These are phyloP conservation scores for Drosophila niveifrons DNA, from an alignment of 2,888 invertebrate species.

Conservation along the genomic window DNA sequence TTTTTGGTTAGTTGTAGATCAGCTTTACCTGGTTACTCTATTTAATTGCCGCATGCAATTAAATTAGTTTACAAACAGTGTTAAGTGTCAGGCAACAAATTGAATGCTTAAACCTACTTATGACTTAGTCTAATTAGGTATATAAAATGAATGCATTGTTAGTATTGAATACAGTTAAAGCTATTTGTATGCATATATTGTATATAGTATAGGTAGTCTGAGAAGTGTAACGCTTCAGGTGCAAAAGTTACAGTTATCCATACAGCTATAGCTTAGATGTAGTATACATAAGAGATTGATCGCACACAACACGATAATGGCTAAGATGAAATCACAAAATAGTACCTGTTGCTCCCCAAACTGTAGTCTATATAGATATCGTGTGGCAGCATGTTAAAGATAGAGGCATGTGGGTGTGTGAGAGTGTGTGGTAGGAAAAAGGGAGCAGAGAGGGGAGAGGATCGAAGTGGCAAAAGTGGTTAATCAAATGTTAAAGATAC, in stretches of 20 bases:
- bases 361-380: constrained; percentile 81
- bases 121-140: not conserved
- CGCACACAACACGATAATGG: constrained; percentile 85
- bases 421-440: not conserved
- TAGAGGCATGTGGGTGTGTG: constrained; percentile 20
- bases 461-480: constrained; percentile 38
- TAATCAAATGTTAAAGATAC: constrained; percentile 49
- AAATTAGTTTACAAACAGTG: constrained; percentile 80
- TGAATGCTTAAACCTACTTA: constrained; percentile 53
- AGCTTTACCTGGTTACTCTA: constrained; percentile 84
- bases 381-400: constrained; percentile 31
- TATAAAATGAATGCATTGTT: not conserved
- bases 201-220: not conserved
- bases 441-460: not conserved
- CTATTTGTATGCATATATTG: constrained; percentile 27
- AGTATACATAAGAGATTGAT: constrained; percentile 85
- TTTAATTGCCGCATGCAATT: constrained; percentile 85
- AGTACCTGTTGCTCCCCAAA: constrained; percentile 85
- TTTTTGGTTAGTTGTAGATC: constrained; percentile 51
- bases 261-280: constrained; percentile 84
- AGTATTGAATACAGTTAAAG: constrained; percentile 52
- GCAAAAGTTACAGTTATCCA: constrained; percentile 83
- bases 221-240: constrained; percentile 52
- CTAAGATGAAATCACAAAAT: constrained; percentile 85
- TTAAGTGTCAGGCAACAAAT: constrained; percentile 75